Evolutionary conservation across 2,888 invertebrate species (phyloP).

Genomic region (Timema cristinae): DNA sequence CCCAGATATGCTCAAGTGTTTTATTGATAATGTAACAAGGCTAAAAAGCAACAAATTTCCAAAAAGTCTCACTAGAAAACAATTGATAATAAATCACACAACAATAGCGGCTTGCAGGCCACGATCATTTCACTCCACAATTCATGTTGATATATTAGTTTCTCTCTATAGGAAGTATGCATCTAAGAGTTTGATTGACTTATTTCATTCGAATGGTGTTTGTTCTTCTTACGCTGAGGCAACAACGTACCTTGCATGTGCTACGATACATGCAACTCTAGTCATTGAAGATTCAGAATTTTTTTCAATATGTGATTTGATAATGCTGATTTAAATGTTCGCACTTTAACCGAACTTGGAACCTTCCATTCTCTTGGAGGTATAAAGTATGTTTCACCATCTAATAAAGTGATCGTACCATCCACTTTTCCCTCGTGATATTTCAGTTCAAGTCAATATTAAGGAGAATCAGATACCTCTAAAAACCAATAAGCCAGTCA

Average conservation of each 20-base stretch:
- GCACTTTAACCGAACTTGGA: conserved; percentile 4
- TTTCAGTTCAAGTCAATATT: not conserved
- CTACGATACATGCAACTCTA: conserved; percentile 10
- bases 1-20: not conserved
- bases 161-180: conserved; percentile 9
- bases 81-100: not conserved
- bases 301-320: not conserved
- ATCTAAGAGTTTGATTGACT: conserved; percentile 2
- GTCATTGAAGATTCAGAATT: conserved; percentile 1
- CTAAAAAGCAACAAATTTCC: not conserved
- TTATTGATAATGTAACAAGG: not conserved
- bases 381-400: conserved; percentile 9
- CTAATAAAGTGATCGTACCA: not conserved
- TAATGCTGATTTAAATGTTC: conserved; percentile 11
- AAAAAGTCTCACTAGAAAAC: conserved; percentile 1
- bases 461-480: conserved; percentile 3
- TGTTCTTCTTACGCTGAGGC: not conserved
- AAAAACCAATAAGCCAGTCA: not conserved
- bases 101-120: not conserved
- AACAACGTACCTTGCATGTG: not conserved
- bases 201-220: not conserved
- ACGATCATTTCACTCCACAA: not conserved
- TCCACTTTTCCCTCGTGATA: conserved; percentile 5
- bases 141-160: not conserved
- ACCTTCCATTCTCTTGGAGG: conserved; percentile 9